Conservation (phyloP, 1,140 invertebrate genomes). For the Drosophila tristis region DNA sequence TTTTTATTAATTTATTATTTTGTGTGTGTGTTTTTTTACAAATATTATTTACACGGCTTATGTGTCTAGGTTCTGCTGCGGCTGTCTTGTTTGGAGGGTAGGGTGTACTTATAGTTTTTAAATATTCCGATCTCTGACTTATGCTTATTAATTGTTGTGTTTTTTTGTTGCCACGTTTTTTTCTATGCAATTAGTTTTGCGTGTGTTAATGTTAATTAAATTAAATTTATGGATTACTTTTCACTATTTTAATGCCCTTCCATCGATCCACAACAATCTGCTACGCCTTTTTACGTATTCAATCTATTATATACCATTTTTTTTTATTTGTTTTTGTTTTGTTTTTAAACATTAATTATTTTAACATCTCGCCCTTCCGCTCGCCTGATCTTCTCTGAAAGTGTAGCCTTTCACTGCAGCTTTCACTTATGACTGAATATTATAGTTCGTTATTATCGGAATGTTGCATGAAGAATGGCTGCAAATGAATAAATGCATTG, state of each 20-base stretch:
- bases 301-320: constrained; percentile 34
- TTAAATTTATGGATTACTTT: constrained; percentile 68
- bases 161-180: constrained; percentile 10
- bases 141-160: constrained; percentile 71
- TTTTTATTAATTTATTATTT: constrained; percentile 50
- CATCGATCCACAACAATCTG: constrained; percentile 32
- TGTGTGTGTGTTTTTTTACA: constrained; percentile 53
- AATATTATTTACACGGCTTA: constrained; percentile 80
- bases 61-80: constrained; percentile 59
- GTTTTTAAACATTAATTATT: constrained; percentile 12
- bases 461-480: constrained; percentile 42
- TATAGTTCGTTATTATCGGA: constrained; percentile 52
- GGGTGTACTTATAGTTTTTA: constrained; percentile 72
- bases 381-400: constrained; percentile 14
- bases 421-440: constrained; percentile 13
- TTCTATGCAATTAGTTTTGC: constrained; percentile 59
- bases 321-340: constrained; percentile 5
- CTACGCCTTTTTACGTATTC: constrained; percentile 35
- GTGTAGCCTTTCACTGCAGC: constrained; percentile 1
- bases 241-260: constrained; percentile 12
- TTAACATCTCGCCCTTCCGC: constrained; percentile 14
- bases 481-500: constrained; percentile 45
- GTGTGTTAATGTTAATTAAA: constrained; percentile 57
- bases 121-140: constrained; percentile 64
- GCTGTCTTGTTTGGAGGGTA: constrained; percentile 67